Evolutionary conservation across 53 echinoderm and acorn worm species (phyloP).

Genomic region (Stichopus horrens): DNA sequence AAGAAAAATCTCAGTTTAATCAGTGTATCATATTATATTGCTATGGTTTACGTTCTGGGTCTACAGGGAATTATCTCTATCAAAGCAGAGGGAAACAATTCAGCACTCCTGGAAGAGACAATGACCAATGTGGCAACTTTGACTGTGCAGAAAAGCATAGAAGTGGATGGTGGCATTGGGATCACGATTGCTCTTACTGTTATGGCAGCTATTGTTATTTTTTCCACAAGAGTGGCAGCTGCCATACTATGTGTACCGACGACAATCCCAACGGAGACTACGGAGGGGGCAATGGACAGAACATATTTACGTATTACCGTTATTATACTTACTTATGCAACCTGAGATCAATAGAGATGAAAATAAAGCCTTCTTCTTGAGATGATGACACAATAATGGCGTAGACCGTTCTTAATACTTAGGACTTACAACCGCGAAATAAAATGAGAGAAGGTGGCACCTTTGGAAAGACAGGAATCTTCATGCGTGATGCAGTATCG

Average conservation of each 20-base stretch:
- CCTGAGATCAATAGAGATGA: background rate
- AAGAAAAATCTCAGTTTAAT: too few species aligned
- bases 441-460: too few species aligned
- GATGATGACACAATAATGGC: too few species aligned
- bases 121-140: background rate
- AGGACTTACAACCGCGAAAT: too few species aligned
- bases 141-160: conserved; percentile 25
- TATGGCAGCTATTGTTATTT: background rate
- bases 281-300: background rate
- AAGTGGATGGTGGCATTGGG: background rate
- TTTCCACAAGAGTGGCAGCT: background rate
- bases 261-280: background rate
- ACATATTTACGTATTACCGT: background rate
- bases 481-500: too few species aligned
- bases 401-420: too few species aligned
- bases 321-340: background rate
- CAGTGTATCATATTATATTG: too few species aligned
- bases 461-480: too few species aligned
- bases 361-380: background rate
- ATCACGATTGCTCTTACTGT: too few species aligned
- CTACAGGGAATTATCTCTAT: background rate
- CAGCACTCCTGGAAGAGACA: conserved; percentile 4
- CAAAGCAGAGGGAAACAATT: background rate
- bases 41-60: too few species aligned
- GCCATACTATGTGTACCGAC: background rate